phyloP scores from a whole-genome alignment of 2,888 invertebrate genomes.

The Drosophila parthenogenetica region DNA sequence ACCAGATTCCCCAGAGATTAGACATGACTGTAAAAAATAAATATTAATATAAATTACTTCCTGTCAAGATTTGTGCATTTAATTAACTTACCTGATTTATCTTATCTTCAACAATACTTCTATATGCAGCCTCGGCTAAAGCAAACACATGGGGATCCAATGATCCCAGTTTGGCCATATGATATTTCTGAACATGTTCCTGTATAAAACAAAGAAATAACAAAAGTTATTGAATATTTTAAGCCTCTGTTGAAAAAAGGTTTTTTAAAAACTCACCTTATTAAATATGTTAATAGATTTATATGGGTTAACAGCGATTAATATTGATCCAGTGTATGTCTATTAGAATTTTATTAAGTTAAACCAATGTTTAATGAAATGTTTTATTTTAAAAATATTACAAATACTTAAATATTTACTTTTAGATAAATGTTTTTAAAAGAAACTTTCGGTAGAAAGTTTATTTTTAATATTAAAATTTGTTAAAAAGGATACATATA shows the following conservation, averaged over 20 bases:
- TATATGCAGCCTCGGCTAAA: slow-evolving; percentile 94
- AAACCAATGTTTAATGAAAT: slow-evolving; percentile 27
- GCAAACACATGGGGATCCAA: slow-evolving; percentile 96
- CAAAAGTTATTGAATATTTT: neutral
- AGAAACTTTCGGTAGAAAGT: too few relatives aligned
- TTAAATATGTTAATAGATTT: slow-evolving; percentile 95
- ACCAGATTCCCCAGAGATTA: slow-evolving; percentile 96
- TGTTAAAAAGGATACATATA: slow-evolving; percentile 93
- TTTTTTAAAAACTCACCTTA: slow-evolving; percentile 88
- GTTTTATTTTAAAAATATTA: too few relatives aligned
- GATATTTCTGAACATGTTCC: slow-evolving; percentile 93
- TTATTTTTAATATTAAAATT: neutral
- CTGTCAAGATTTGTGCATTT: neutral
- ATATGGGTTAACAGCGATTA: slow-evolving; percentile 97
- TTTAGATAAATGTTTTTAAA: too few relatives aligned
- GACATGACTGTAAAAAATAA: slow-evolving; percentile 89
- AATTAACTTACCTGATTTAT: slow-evolving; percentile 81
- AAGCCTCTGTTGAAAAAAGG: too few relatives aligned
- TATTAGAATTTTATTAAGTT: slow-evolving; percentile 80
- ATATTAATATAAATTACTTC: neutral
- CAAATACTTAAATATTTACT: too few relatives aligned
- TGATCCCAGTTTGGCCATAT: slow-evolving; percentile 92
- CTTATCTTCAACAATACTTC: slow-evolving; percentile 83
- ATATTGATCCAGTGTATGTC: slow-evolving; percentile 97
- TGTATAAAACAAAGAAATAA: slow-evolving; percentile 78